phyloP scores from a whole-genome alignment of 1,140 invertebrate genomes.

The Mylabris phalerata region DNA sequence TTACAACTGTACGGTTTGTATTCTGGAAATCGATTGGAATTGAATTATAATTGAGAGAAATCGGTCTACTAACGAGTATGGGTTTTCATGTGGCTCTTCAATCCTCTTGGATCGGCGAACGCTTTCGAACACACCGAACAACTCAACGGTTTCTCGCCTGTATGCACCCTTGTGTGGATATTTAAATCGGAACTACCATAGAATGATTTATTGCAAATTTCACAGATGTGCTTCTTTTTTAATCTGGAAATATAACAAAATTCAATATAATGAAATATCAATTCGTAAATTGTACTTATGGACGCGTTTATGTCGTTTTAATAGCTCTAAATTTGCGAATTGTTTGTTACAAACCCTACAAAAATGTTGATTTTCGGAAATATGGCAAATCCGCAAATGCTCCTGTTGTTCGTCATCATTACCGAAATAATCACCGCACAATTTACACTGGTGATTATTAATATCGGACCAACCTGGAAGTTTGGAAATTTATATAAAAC shows the following conservation, averaged over 20 bases:
- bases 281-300: not conserved
- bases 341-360: slow-evolving; percentile 4
- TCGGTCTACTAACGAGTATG: slow-evolving; percentile 12
- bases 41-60: too few relatives aligned
- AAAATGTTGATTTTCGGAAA: not conserved
- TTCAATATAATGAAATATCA: not conserved
- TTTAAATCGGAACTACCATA: slow-evolving; percentile 4
- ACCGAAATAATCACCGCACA: not conserved
- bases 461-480: too few relatives aligned
- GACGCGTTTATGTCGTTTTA: slow-evolving; percentile 1
- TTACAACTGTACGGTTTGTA: slow-evolving; percentile 51
- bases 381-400: not conserved
- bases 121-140: slow-evolving; percentile 26
- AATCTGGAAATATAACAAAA: not conserved
- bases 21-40: slow-evolving; percentile 7
- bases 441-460: not conserved
- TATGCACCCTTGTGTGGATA: slow-evolving; percentile 27
- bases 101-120: slow-evolving; percentile 27
- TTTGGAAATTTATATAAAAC: too few relatives aligned
- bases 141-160: slow-evolving; percentile 28
- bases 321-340: not conserved
- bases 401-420: not conserved
- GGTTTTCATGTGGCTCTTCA: slow-evolving; percentile 24
- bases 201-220: slow-evolving; percentile 2
- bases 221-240: slow-evolving; percentile 1